phyloP scores from a whole-genome alignment of 2,888 invertebrate genomes.

The Luffia ferchaultella region DNA sequence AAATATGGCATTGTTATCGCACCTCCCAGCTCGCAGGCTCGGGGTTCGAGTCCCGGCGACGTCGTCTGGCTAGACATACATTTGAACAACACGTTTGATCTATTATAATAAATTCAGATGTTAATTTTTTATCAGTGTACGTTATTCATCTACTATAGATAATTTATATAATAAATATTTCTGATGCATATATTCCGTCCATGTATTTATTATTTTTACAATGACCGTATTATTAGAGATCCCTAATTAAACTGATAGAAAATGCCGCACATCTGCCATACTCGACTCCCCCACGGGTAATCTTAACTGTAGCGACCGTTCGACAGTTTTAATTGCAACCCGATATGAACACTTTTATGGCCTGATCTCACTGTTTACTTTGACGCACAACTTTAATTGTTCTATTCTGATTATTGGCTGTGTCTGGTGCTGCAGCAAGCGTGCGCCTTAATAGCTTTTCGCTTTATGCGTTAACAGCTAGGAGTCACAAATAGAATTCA shows the following conservation, averaged over 20 bases:
- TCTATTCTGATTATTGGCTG: neutral
- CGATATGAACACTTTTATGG: conserved; percentile 43
- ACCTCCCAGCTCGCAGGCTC: neutral
- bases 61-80: too few species aligned
- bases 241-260: neutral
- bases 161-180: too few species aligned
- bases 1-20: conserved; percentile 61
- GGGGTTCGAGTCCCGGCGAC: neutral
- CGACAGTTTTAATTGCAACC: conserved; percentile 60
- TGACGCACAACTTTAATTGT: neutral
- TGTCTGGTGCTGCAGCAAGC: neutral
- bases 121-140: too few species aligned
- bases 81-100: too few species aligned
- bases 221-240: neutral
- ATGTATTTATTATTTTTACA: too few species aligned
- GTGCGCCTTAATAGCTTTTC: neutral
- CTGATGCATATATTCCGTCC: too few species aligned
- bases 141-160: too few species aligned
- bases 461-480: neutral
- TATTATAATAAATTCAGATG: too few species aligned
- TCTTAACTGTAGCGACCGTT: conserved; percentile 42
- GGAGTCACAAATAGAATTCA: neutral
- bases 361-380: conserved; percentile 10
- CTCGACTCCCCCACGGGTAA: conserved; percentile 44
- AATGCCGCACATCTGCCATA: conserved; percentile 46